Conservation (phyloP, 2,888 invertebrate species). For the Nemotelus pantherinus region DNA sequence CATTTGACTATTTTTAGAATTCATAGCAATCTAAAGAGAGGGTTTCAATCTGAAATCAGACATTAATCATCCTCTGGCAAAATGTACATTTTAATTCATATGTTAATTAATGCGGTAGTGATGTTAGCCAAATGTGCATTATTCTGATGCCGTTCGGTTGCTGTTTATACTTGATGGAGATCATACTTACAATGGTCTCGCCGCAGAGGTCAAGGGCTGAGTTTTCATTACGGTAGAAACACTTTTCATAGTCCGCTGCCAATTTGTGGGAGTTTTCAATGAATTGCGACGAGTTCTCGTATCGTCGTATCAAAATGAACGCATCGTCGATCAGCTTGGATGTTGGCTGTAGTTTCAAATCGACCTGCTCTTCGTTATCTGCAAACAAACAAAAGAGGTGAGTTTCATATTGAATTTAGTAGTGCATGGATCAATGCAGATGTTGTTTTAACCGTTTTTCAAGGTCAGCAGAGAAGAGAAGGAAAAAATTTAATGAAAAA, state of each 20-base stretch:
- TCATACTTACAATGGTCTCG: slow-evolving; percentile 59
- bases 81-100: slow-evolving; percentile 1
- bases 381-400: slow-evolving; percentile 10
- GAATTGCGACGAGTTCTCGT: slow-evolving; percentile 62
- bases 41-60: not conserved
- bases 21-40: not conserved
- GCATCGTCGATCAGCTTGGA: slow-evolving; percentile 64
- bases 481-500: too few relatives aligned
- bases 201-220: slow-evolving; percentile 65
- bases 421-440: not conserved
- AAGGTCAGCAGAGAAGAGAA: not conserved
- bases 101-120: slow-evolving; percentile 6
- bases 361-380: slow-evolving; percentile 52
- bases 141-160: slow-evolving; percentile 21
- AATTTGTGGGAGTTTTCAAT: slow-evolving; percentile 62
- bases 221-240: slow-evolving; percentile 63
- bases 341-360: slow-evolving; percentile 60
- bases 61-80: not conserved
- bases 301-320: slow-evolving; percentile 64
- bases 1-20: too few relatives aligned
- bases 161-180: not conserved
- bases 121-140: not conserved
- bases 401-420: slow-evolving; percentile 1
- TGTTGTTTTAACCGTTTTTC: not conserved
- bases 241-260: slow-evolving; percentile 60